Evolutionary conservation across 2,888 invertebrate genomes (phyloP).

Genomic region (Parelbella ahira): DNA sequence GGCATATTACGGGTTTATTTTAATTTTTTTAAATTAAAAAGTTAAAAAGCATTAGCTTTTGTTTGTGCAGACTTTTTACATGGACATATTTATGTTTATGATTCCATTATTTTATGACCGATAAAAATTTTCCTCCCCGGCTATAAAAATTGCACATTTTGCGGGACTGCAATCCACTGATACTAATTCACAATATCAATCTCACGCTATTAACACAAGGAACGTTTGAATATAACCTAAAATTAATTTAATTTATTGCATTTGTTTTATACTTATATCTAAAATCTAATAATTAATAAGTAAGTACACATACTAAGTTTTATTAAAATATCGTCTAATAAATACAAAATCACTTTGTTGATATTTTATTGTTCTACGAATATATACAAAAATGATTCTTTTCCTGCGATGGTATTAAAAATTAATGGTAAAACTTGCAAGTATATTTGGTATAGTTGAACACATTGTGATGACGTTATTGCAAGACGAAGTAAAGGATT

Average conservation of each 20-base stretch:
- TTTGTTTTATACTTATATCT: slow-evolving; percentile 22
- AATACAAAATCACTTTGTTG: slow-evolving; percentile 20
- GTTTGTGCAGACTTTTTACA: too few species aligned
- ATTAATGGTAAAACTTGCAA: slow-evolving; percentile 51
- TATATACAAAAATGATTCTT: slow-evolving; percentile 29
- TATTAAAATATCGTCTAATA: slow-evolving; percentile 12
- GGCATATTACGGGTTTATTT: too few species aligned
- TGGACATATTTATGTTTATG: too few species aligned
- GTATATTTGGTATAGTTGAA: slow-evolving; percentile 73
- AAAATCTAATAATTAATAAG: background rate
- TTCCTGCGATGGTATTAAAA: slow-evolving; percentile 22
- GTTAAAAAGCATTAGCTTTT: too few species aligned
- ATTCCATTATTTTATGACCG: too few species aligned
- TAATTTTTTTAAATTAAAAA: too few species aligned
- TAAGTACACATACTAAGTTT: slow-evolving; percentile 9
- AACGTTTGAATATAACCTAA: slow-evolving; percentile 6
- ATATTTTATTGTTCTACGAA: slow-evolving; percentile 40
- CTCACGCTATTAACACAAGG: background rate
- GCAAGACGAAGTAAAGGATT: background rate
- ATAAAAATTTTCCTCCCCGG: too few species aligned
- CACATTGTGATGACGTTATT: slow-evolving; percentile 64
- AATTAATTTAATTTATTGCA: slow-evolving; percentile 40
- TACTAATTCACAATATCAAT: too few species aligned
- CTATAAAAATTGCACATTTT: too few species aligned
- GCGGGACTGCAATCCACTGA: too few species aligned